These are phyloP conservation scores for Calameuta filiformis DNA, from an alignment of 2,888 invertebrate species.

Conservation along the genomic window DNA sequence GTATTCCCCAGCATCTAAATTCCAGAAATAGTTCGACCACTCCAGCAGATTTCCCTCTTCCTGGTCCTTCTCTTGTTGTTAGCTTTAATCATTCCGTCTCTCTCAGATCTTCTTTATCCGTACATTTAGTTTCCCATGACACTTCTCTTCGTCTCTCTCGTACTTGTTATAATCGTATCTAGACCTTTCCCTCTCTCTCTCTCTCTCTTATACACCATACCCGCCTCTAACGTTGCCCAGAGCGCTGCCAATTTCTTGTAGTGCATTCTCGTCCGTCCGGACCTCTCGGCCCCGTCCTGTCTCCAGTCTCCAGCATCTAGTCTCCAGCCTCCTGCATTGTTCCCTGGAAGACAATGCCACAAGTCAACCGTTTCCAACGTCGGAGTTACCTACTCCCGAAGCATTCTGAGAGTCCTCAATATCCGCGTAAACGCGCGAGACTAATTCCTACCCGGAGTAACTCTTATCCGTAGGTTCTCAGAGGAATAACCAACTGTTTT, in stretches of 20 bases:
- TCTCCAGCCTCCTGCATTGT: neutral
- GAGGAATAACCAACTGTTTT: neutral
- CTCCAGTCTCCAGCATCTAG: neutral
- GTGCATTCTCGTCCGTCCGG: conserved; percentile 6
- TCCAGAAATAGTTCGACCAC: conserved; percentile 5
- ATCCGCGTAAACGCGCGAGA: neutral
- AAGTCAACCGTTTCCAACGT: conserved; percentile 7
- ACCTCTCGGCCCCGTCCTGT: conserved; percentile 4
- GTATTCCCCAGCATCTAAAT: neutral
- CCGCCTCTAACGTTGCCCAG: neutral
- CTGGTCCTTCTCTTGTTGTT: neutral
- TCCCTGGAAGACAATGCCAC: conserved; percentile 2
- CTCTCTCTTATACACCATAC: neutral
- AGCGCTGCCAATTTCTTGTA: conserved; percentile 4
- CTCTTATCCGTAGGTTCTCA: neutral
- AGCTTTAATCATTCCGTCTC: neutral
- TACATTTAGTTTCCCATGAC: neutral
- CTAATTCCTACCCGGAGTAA: neutral
- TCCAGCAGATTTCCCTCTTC: neutral
- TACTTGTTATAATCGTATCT: neutral
- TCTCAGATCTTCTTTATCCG: neutral
- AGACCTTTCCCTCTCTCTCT: neutral
- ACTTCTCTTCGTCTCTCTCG: neutral
- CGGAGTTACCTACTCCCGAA: neutral
- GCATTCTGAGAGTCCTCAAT: neutral